Percentiles rank a stretch among this genome's conserved stretches.
These are phyloP conservation scores for Drosophila infuscata DNA, from an alignment of 2,888 invertebrate genomes.

Conservation along the genomic window DNA sequence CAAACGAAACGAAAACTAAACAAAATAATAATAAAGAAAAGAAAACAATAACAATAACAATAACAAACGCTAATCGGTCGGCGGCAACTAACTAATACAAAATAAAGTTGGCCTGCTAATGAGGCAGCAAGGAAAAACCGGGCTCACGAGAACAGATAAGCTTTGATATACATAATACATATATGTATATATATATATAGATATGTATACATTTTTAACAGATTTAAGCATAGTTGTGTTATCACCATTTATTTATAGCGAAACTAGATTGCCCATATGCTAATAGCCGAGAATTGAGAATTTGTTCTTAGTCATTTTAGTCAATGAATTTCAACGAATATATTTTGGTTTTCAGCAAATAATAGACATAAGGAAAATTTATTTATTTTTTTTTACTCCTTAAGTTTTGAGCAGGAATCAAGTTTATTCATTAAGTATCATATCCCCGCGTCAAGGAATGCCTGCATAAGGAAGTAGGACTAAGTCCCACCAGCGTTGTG, in stretches of 20 bases:
- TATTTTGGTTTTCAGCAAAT: neutral
- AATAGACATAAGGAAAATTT: neutral
- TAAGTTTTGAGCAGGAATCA: no score
- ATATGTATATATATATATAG: neutral
- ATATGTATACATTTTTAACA: neutral
- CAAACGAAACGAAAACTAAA: constrained; percentile 11
- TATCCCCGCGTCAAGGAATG: no score
- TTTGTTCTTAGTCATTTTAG: neutral
- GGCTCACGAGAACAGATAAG: constrained; percentile 16
- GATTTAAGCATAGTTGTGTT: neutral
- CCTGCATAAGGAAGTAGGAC: no score
- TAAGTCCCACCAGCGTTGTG: no score
- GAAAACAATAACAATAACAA: constrained; percentile 3
- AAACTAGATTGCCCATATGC: neutral
- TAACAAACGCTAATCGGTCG: constrained; percentile 23
- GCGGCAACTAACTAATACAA: constrained; percentile 38
- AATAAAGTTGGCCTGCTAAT: constrained; percentile 41
- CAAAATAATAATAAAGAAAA: neutral
- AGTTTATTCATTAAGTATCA: no score
- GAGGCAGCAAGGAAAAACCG: constrained; percentile 34
- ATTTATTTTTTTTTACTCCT: no score
- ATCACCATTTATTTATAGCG: neutral
- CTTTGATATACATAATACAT: neutral
- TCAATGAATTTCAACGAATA: neutral
- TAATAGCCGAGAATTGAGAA: neutral